Conservation (phyloP, 1,140 invertebrate species). For the Diprion similis region DNA sequence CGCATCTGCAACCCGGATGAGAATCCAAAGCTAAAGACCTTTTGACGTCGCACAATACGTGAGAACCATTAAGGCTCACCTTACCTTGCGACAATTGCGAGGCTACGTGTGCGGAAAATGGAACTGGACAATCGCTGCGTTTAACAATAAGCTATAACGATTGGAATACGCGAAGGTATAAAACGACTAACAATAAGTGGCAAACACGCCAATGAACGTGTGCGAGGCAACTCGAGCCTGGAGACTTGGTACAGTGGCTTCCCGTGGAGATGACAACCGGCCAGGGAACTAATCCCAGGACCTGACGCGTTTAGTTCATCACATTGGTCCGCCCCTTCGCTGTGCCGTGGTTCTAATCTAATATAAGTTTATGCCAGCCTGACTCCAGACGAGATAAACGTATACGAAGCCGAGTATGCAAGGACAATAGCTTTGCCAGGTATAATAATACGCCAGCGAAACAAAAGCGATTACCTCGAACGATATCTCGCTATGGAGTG, state of each 20-base stretch:
- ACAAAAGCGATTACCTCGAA: slow-evolving; percentile 28
- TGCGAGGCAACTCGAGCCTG: slow-evolving; percentile 31
- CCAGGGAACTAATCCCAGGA: slow-evolving; percentile 42
- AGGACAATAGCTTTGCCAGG: slow-evolving; percentile 16
- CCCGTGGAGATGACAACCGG: slow-evolving; percentile 49
- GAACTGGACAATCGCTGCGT: neutral
- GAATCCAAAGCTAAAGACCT: no score
- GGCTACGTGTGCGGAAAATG: slow-evolving; percentile 18
- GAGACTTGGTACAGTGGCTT: slow-evolving; percentile 30
- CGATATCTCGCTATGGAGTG: slow-evolving; percentile 17
- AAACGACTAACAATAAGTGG: slow-evolving; percentile 15
- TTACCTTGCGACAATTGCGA: neutral
- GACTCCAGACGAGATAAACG: neutral
- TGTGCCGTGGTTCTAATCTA: slow-evolving; percentile 12
- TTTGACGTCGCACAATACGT: no score
- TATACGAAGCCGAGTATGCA: neutral
- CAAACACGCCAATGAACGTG: slow-evolving; percentile 25
- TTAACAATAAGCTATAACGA: slow-evolving; percentile 11
- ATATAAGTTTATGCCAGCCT: neutral
- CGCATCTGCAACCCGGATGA: no score
- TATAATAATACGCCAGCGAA: slow-evolving; percentile 17
- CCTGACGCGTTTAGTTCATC: slow-evolving; percentile 39
- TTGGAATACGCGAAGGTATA: neutral
- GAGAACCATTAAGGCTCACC: slow-evolving; percentile 2
- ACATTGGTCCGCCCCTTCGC: slow-evolving; percentile 16